A percentile compares a stretch with the other conserved stretches of the same genome.
Evolutionary conservation across 2,888 invertebrate species (phyloP).

Genomic region (Chymomyza procnemis): DNA sequence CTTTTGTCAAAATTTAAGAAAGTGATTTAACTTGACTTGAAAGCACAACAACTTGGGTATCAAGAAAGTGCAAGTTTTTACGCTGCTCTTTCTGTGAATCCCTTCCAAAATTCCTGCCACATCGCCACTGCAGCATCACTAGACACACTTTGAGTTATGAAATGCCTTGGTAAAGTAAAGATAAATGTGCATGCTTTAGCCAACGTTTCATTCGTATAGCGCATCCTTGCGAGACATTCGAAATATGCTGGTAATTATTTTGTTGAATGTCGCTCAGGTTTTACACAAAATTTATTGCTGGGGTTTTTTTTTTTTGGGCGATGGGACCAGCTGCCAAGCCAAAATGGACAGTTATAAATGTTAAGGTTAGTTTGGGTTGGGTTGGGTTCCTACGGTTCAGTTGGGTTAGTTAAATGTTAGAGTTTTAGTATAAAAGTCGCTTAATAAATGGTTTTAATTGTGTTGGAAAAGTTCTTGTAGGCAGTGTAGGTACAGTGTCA

Average conservation of each 20-base stretch:
- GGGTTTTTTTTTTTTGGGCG: too few species aligned
- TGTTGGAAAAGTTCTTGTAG: not conserved
- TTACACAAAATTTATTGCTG: conserved; percentile 57
- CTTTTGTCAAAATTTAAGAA: too few species aligned
- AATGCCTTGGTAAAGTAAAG: conserved; percentile 27
- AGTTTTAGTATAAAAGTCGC: conserved; percentile 7
- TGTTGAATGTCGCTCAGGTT: conserved; percentile 67
- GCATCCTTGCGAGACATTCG: conserved; percentile 46
- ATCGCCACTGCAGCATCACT: too few species aligned
- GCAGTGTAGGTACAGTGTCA: not conserved
- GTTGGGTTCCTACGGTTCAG: too few species aligned
- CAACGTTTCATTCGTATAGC: conserved; percentile 6
- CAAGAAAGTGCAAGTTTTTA: too few species aligned
- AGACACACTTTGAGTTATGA: conserved; percentile 53
- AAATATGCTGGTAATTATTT: conserved; percentile 73
- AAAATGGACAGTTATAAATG: conserved; percentile 54
- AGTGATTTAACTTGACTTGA: too few species aligned
- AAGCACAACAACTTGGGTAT: too few species aligned
- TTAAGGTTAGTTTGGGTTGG: conserved; percentile 45
- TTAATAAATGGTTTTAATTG: conserved; percentile 42
- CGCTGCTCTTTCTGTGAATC: too few species aligned
- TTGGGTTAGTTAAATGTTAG: conserved; percentile 22
- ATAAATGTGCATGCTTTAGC: conserved; percentile 32
- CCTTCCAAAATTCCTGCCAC: too few species aligned
- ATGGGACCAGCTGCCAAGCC: conserved; percentile 19